Percentiles rank a stretch among this genome's conserved stretches.
These are phyloP conservation scores for Iselma pallidipennis DNA, from an alignment of 2,888 invertebrate genomes.

Conservation along the genomic window DNA sequence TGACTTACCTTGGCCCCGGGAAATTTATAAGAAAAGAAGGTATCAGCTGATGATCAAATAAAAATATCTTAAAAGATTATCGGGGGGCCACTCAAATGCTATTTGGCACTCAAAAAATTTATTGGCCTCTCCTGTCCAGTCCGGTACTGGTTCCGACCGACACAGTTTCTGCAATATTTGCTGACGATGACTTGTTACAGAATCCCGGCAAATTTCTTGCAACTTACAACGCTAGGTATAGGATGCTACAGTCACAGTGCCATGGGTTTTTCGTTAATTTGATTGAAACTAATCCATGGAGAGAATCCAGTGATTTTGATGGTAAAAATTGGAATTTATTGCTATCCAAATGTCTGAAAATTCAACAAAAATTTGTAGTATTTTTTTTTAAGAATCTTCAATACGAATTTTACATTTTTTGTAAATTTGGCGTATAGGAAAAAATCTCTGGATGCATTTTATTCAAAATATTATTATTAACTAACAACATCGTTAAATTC, in stretches of 20 bases:
- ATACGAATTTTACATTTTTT: constrained; percentile 64
- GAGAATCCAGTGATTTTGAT: constrained; percentile 66
- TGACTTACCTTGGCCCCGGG: no score
- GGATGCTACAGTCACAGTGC: constrained; percentile 78
- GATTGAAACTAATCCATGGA: constrained; percentile 66
- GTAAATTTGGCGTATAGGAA: constrained; percentile 65
- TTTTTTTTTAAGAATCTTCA: not conserved
- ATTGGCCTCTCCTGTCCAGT: no score
- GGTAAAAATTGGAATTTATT: constrained; percentile 74
- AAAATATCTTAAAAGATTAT: no score
- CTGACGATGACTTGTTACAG: no score
- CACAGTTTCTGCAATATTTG: no score
- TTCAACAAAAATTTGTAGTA: not conserved
- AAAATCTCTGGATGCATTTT: constrained; percentile 68
- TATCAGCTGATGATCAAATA: no score
- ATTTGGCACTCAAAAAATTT: no score
- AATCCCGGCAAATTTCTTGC: not conserved
- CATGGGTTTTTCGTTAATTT: constrained; percentile 78
- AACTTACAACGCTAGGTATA: constrained; percentile 72
- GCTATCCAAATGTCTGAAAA: constrained; percentile 72
- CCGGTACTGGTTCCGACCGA: no score
- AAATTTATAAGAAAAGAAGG: no score
- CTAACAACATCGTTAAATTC: constrained; percentile 67
- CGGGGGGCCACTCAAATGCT: no score
- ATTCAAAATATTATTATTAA: constrained; percentile 73